Conservation (phyloP, 2,797 vertebrate species). For the Bradypus variegatus region DNA sequence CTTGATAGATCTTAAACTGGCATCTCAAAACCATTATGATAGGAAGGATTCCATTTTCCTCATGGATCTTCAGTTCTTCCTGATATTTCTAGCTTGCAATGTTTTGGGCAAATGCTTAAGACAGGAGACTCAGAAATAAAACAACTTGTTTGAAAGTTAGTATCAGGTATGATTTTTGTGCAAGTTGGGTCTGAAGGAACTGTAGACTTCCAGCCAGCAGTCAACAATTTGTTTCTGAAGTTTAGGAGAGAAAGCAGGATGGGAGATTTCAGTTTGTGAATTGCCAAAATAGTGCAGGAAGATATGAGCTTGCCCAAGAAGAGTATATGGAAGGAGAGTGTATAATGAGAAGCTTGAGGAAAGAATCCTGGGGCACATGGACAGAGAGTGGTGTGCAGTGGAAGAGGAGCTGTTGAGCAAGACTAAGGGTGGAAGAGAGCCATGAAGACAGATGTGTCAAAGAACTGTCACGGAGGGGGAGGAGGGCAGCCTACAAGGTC, state of each 20-base stretch:
- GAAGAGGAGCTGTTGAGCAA: neutral
- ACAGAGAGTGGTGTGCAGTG: too few relatives aligned
- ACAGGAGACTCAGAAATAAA: neutral
- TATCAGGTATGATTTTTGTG: neutral
- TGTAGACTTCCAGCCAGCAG: neutral
- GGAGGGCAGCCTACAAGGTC: neutral
- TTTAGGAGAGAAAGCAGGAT: neutral
- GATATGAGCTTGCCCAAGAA: neutral
- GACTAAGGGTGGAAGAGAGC: neutral
- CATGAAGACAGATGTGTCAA: too few relatives aligned
- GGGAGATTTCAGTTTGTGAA: neutral
- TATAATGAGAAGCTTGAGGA: neutral
- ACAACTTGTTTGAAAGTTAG: neutral
- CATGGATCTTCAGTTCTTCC: neutral
- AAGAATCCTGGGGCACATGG: neutral
- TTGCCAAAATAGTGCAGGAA: neutral
- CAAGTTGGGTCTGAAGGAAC: neutral
- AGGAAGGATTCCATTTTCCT: neutral
- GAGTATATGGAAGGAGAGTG: neutral
- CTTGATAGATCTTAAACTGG: neutral
- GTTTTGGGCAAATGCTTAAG: neutral
- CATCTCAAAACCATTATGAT: neutral
- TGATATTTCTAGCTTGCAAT: neutral
- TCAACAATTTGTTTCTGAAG: neutral
- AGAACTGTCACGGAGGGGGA: neutral